Base-by-base conservation (phyloP, 2,888 invertebrate genomes). In the Cheiracanthium punctorium region DNA sequence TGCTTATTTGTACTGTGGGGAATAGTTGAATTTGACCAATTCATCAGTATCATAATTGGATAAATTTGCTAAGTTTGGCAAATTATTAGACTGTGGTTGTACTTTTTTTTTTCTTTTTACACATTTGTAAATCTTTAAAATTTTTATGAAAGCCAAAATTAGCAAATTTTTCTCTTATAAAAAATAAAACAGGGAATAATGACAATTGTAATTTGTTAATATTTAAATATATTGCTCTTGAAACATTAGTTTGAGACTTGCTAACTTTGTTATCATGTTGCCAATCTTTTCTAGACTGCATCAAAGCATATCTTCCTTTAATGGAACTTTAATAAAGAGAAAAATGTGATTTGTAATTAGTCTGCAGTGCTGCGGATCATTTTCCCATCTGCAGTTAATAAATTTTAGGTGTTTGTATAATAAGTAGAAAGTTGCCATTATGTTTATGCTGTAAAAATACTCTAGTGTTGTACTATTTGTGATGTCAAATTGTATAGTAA, bases 331-430 rank as follows among this genome's bases (percentile, higher is more conserved):
- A 58, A 24, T 24, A 24, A 58, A 24, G 70, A 74, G 28, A 64
- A 75, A 81, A 77, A 73, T 81, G 81, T 81, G 86, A 87, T 87
- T 87, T 87, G 86, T 87, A 85, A 70, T 76, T 86, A 86, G 86
- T 86, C 79, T 79, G 73, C 77, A 74, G 72, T 41, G 8, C 74
- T 58, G 74, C 74, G 58, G 41, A 17, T 32, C n/a, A n/a, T n/a
- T 41, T 76, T 43, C 65, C 8, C 10, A n/a, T 76, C 65, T 76
- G 64, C 75, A 67, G 65, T 64, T 5, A 69, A 33, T 32, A 43
- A 48, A 14, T 41, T 20, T 65, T 73, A 24, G 33, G 20, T 87
- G 77, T 77, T 86, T 87, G 86, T 81, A 87, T 43, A n/a, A 43
- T 37, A 58, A 43, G 74, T 86, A 80, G 76, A 72, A 70, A 76